Conservation (phyloP, 2,888 invertebrate genomes). For the Erannis defoliaria region DNA sequence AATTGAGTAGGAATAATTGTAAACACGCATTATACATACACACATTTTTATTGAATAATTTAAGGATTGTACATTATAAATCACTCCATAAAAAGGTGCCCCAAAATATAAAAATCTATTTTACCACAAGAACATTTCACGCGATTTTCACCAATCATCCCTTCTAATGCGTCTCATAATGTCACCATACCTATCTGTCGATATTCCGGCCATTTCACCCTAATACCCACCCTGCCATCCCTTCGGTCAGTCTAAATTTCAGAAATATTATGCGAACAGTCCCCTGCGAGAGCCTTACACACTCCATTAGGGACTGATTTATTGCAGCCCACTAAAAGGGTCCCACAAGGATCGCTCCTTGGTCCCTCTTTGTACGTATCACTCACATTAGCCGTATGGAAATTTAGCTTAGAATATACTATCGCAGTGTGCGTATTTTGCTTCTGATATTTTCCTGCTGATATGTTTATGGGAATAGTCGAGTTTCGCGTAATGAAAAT, state of each 20-base stretch:
- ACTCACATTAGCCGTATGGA: slow-evolving; percentile 80
- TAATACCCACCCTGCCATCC: slow-evolving; percentile 44
- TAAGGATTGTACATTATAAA: neutral
- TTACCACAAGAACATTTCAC: slow-evolving; percentile 22
- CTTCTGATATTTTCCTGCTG: slow-evolving; percentile 53
- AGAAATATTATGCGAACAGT: slow-evolving; percentile 74
- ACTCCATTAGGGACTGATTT: slow-evolving; percentile 83
- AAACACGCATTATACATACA: too few species aligned
- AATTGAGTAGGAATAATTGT: too few species aligned
- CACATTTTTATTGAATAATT: neutral
- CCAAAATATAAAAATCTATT: slow-evolving; percentile 12
- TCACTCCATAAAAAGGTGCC: neutral
- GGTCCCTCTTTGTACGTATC: slow-evolving; percentile 73
- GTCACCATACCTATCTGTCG: slow-evolving; percentile 63
- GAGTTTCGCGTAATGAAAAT: slow-evolving; percentile 34
- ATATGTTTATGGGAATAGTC: slow-evolving; percentile 38
- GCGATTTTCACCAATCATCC: slow-evolving; percentile 52
- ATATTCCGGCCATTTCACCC: slow-evolving; percentile 62
- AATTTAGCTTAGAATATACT: slow-evolving; percentile 55
- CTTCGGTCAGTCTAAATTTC: slow-evolving; percentile 70
- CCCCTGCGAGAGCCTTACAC: slow-evolving; percentile 67
- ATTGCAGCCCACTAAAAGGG: slow-evolving; percentile 81
- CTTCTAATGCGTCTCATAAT: slow-evolving; percentile 53
- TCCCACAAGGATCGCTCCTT: slow-evolving; percentile 74
- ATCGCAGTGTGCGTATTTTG: slow-evolving; percentile 70